Base-by-base conservation (phyloP, 2,888 invertebrate species). In the Hedya salicella region DNA sequence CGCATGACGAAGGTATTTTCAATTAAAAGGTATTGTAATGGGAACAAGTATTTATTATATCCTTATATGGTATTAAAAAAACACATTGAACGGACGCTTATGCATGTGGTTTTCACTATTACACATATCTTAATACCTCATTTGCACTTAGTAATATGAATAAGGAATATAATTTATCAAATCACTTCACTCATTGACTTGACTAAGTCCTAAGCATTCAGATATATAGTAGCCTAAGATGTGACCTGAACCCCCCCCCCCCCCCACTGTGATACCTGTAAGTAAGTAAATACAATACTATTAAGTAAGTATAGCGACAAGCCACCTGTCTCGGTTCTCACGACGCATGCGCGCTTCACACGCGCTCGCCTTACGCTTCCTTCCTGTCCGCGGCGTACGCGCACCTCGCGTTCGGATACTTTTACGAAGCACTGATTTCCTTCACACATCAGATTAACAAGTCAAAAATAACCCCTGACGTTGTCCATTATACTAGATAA, bases 311-410 rank as follows among this genome's bases (percentile, higher is more conserved):
- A 14, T 19, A 46, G 1, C 48, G 13, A 6, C 71, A 69, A 64
- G 62, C 68, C 78, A 79, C 80, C 80, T 80, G 81, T 79, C 72
- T 65, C 48, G 70, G 81, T 88, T 91, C 91, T 79, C 91, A 92
- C 92, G 91, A 72, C 76, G 78, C 75, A 71, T 69, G 85, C 81
- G 79, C 81, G 78, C 85, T 89, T 92, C 91, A 84, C 92, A 92
- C 91, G 91, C 83, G 82, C 77, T 91, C 87, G 84, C 78, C 87
- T 92, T 91, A 88, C 92, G 83, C 86, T 92, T 92, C 91, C 92
- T 91, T 92, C 91, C 92, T 88, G 87, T 82, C 77, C 70, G 75
- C 68, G 73, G 79, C 75, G 81, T 78, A 77, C 76, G 78, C 81
- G 81, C 79, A 75, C 62, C 65, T 65, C 65, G 70, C 73, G 82